Percentiles rank a stretch among this genome's conserved stretches.
phyloP scores from a whole-genome alignment of 2,797 vertebrate species.

The Champsocephalus esox region DNA sequence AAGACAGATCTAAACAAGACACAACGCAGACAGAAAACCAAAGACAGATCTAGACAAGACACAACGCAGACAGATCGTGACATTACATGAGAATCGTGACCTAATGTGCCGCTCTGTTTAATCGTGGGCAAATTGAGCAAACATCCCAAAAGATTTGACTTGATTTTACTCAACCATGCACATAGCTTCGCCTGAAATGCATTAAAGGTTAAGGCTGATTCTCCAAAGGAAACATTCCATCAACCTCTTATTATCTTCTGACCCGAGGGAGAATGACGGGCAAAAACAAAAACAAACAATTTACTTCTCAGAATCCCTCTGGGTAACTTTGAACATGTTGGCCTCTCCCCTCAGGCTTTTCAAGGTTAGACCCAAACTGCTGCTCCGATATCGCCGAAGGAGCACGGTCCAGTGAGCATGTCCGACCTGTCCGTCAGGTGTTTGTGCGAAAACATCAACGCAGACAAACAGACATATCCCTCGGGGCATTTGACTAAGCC shows the following conservation, averaged over 20 bases:
- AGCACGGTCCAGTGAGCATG: constrained; percentile 69
- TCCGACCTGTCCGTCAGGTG: constrained; percentile 76
- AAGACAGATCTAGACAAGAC: too few relatives aligned
- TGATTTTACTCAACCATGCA: neutral
- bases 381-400: constrained; percentile 33
- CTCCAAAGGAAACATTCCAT: constrained; percentile 44
- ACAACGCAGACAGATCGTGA: too few relatives aligned
- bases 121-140: neutral
- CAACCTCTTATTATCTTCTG: constrained; percentile 61
- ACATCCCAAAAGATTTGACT: constrained; percentile 6
- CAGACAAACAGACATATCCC: constrained; percentile 71
- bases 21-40: too few relatives aligned
- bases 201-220: constrained; percentile 48
- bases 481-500: constrained; percentile 65
- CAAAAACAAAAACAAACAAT: constrained; percentile 52
- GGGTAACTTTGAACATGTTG: constrained; percentile 59
- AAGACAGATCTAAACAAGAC: too few relatives aligned
- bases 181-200: constrained; percentile 35
- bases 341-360: constrained; percentile 55
- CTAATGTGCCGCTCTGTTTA: constrained; percentile 16
- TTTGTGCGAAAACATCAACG: constrained; percentile 67
- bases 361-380: constrained; percentile 63
- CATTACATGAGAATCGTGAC: too few relatives aligned
- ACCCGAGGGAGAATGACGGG: constrained; percentile 43
- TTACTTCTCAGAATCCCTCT: constrained; percentile 50